Evolutionary conservation across 2,113 vertebrate species (phyloP).

Genomic region (Chlorodrepanis virens): DNA sequence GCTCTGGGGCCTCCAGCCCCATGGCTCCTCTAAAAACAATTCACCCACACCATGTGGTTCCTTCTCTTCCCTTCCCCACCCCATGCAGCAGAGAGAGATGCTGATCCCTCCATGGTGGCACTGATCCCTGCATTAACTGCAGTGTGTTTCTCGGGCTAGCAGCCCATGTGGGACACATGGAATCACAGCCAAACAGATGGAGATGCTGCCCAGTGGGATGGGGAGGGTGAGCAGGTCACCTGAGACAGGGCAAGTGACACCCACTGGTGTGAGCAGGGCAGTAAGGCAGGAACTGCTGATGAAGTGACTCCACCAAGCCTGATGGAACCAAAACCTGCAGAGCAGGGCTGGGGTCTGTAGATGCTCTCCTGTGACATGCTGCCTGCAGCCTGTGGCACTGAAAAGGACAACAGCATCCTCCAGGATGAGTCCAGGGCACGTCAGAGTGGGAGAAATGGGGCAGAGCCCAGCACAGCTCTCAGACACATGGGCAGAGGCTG

Average conservation of each 20-base stretch:
- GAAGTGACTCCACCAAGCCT: background rate
- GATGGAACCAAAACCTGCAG: background rate
- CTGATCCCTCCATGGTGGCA: background rate
- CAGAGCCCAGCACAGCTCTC: background rate
- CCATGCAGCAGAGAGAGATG: background rate
- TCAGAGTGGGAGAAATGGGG: background rate
- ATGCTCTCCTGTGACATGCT: background rate
- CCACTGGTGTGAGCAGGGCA: fast-evolving
- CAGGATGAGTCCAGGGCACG: background rate
- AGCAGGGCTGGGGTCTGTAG: background rate
- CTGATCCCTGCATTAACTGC: background rate
- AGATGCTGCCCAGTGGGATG: background rate
- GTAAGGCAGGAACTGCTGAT: background rate
- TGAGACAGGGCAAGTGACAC: background rate
- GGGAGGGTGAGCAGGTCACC: background rate
- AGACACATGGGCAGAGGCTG: background rate
- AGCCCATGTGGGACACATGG: background rate
- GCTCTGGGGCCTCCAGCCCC: background rate
- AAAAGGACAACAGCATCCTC: background rate
- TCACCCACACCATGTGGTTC: background rate
- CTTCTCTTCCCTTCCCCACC: background rate
- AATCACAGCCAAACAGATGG: background rate
- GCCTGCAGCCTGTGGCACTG: background rate
- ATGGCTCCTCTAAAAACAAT: background rate
- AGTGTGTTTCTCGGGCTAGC: background rate